A percentile compares a stretch with the other conserved stretches of the same genome.
Evolutionary conservation across 2,113 vertebrate species (phyloP).

Genomic region (Caranx ignobilis): DNA sequence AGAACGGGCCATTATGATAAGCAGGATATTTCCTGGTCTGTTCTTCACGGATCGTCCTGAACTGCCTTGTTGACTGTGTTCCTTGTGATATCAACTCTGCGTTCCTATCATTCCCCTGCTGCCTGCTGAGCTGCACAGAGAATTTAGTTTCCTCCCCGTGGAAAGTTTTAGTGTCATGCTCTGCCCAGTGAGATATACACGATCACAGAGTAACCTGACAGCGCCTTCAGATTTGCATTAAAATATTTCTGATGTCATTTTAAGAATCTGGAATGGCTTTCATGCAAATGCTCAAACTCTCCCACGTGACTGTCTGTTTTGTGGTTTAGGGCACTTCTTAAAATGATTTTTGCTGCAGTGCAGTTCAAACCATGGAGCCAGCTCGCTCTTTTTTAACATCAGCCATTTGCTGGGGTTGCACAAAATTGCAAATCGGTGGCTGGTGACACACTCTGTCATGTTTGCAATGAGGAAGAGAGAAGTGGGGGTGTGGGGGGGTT

Average conservation of each 20-base stretch:
- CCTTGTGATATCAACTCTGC: neutral
- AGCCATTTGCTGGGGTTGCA: conserved; percentile 56
- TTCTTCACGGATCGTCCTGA: neutral
- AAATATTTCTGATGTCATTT: conserved; percentile 50
- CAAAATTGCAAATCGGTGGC: conserved; percentile 71
- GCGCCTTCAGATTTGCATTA: conserved; percentile 55
- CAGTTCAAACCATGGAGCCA: conserved; percentile 55
- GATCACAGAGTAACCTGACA: conserved; percentile 56
- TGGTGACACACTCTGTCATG: conserved; percentile 71
- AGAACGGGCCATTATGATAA: neutral
- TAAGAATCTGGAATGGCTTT: conserved; percentile 50
- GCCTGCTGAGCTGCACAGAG: conserved; percentile 4
- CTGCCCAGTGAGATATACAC: conserved; percentile 34
- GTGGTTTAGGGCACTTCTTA: conserved; percentile 45
- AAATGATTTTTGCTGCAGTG: conserved; percentile 63
- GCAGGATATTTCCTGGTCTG: neutral
- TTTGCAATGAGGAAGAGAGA: conserved; percentile 46
- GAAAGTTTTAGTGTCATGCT: conserved; percentile 34
- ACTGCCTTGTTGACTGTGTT: conserved; percentile 8
- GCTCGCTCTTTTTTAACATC: conserved; percentile 57
- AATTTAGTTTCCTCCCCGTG: neutral
- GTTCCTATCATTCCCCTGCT: conserved; percentile 19
- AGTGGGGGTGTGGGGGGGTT: neutral
- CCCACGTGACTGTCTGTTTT: conserved; percentile 53
- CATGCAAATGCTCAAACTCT: conserved; percentile 48